These are phyloP conservation scores for Syrmaticus mikado DNA, from an alignment of 2,113 vertebrate genomes.

Conservation along the genomic window DNA sequence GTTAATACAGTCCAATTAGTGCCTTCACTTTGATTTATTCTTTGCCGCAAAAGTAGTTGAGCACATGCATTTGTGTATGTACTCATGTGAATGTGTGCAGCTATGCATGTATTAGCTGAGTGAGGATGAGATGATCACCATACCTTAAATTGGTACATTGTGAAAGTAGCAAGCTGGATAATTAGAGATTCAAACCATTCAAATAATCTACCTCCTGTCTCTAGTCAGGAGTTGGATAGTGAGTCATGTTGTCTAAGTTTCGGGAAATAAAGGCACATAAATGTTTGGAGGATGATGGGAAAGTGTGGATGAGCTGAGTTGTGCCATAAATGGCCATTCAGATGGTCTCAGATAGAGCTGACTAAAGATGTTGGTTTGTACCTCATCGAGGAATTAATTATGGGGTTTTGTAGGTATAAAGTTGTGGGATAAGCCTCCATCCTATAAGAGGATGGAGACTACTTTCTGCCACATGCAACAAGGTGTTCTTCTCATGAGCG, in stretches of 20 bases:
- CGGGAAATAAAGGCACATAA: background rate
- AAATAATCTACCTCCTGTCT: background rate
- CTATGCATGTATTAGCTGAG: background rate
- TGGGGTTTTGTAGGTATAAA: background rate
- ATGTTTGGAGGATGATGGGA: constrained; percentile 24
- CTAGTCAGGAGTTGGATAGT: background rate
- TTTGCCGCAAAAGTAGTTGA: background rate
- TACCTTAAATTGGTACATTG: background rate
- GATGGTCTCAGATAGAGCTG: constrained; percentile 15
- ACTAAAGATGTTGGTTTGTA: background rate
- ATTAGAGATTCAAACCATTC: constrained; percentile 30
- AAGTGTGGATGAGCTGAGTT: constrained; percentile 14
- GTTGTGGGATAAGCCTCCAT: background rate
- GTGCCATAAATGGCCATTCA: background rate
- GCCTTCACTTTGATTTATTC: background rate
- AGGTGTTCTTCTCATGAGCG: background rate
- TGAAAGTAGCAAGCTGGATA: constrained; percentile 30
- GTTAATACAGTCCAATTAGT: background rate
- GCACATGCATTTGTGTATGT: background rate
- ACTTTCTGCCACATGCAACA: background rate
- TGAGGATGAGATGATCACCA: background rate
- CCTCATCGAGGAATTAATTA: constrained; percentile 17
- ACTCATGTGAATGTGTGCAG: background rate
- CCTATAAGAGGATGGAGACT: background rate
- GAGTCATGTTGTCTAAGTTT: background rate